Conservation (phyloP, 2,113 vertebrate species). For the Pogona vitticeps region DNA sequence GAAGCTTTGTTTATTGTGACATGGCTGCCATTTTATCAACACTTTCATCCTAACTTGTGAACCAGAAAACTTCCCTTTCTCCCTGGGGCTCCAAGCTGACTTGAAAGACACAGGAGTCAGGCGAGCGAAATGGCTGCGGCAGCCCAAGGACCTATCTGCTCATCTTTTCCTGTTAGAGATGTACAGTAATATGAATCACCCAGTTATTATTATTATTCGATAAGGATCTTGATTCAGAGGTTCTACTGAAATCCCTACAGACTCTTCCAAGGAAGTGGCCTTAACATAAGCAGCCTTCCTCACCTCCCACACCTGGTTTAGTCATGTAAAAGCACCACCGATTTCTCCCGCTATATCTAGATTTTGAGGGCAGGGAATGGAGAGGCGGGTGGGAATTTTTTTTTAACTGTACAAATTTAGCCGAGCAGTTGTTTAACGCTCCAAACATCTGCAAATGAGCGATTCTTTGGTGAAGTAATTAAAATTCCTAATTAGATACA, state of each 20-base stretch:
- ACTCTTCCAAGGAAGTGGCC: background rate
- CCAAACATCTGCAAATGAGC: constrained; percentile 76
- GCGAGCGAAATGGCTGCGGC: no score
- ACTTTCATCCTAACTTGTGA: no score
- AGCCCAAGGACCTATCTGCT: no score
- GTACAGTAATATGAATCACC: background rate
- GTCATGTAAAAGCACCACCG: background rate
- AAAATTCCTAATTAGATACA: constrained; percentile 79
- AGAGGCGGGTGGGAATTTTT: constrained; percentile 41
- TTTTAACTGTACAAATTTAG: constrained; percentile 49
- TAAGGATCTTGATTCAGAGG: background rate
- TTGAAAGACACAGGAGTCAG: no score
- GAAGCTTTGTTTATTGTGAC: background rate
- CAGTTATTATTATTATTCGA: background rate
- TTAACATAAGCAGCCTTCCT: background rate
- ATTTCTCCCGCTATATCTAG: rapidly evolving
- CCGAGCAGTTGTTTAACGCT: constrained; percentile 67
- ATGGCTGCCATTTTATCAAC: background rate
- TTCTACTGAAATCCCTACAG: background rate
- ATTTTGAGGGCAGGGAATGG: background rate
- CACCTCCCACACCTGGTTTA: background rate
- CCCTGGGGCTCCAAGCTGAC: no score
- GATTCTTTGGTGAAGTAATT: constrained; percentile 75
- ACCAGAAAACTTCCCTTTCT: no score
- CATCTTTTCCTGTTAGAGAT: no score